These are phyloP conservation scores for Nixonia krombeini DNA, from an alignment of 1,140 invertebrate genomes.

Conservation along the genomic window DNA sequence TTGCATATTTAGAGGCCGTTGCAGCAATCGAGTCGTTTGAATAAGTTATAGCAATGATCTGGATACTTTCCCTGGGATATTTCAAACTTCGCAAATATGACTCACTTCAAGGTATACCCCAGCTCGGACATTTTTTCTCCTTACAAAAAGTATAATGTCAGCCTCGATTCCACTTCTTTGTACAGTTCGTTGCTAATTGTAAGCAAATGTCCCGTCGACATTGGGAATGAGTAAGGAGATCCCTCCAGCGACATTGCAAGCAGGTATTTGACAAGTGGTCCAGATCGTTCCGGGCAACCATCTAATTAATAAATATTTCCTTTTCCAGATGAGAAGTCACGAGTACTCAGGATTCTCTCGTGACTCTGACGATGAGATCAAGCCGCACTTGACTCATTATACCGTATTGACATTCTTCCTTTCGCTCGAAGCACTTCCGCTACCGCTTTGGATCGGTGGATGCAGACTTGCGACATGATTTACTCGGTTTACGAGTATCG, in stretches of 20 bases:
- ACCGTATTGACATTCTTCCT: constrained; percentile 36
- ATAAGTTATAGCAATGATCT: no score
- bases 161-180: not conserved
- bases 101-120: no score
- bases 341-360: not conserved
- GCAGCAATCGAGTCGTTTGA: no score
- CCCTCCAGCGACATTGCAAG: not conserved
- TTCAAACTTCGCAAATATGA: no score
- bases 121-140: not conserved
- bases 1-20: no score
- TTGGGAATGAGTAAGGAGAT: not conserved
- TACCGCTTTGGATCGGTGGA: constrained; percentile 15
- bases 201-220: constrained; percentile 20
- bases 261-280: constrained; percentile 33
- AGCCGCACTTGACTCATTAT: constrained; percentile 28
- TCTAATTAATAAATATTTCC: constrained; percentile 13
- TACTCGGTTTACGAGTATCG: constrained; percentile 29
- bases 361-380: constrained; percentile 20
- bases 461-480: constrained; percentile 32
- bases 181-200: constrained; percentile 22
- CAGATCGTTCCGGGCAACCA: constrained; percentile 11
- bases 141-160: not conserved
- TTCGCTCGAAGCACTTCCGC: constrained; percentile 24
- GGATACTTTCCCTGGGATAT: no score
- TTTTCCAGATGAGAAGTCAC: not conserved